These are phyloP conservation scores for Tyrophagus putrescentiae DNA, from an alignment of 1,140 invertebrate species.

Conservation along the genomic window DNA sequence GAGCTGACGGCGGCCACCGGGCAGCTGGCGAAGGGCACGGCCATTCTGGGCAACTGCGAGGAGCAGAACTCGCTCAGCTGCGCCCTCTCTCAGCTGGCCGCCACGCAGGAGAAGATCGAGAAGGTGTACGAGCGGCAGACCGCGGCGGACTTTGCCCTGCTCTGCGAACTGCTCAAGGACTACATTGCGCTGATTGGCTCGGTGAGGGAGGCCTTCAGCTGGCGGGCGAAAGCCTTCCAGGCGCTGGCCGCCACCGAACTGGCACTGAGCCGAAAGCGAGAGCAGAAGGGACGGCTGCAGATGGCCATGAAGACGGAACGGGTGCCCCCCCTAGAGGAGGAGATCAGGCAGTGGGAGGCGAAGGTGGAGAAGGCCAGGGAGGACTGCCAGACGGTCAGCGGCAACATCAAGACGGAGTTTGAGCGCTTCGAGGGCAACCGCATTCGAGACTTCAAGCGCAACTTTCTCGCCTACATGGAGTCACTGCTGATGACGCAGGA, in stretches of 20 bases:
- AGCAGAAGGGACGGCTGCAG: constrained; percentile 81
- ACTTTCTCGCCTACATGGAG: constrained; percentile 79
- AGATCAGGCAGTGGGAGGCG: constrained; percentile 77
- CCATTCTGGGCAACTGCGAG: constrained; percentile 83
- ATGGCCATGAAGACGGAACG: constrained; percentile 72
- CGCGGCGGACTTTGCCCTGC: constrained; percentile 81
- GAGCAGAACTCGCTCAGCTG: constrained; percentile 82
- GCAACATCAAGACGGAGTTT: constrained; percentile 88
- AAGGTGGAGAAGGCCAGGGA: constrained; percentile 91
- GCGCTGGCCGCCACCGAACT: constrained; percentile 93
- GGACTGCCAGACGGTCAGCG: constrained; percentile 89
- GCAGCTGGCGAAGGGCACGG: constrained; percentile 66
- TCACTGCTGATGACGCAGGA: constrained; percentile 86
- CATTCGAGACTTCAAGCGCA: constrained; percentile 75
- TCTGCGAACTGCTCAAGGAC: constrained; percentile 86
- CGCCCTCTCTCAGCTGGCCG: constrained; percentile 78
- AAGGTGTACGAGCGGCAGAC: constrained; percentile 74
- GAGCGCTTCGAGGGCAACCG: constrained; percentile 75
- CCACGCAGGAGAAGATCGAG: constrained; percentile 80
- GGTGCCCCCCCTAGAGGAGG: constrained; percentile 66
- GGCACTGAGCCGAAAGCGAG: constrained; percentile 82
- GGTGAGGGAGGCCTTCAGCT: constrained; percentile 95
- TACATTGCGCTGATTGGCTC: constrained; percentile 81
- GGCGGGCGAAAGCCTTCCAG: constrained; percentile 92
- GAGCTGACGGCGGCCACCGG: constrained; percentile 67